Percentiles rank a stretch among this genome's conserved stretches.
Conservation (phyloP, 2,888 invertebrate genomes). For the Linnaemya vulpina region DNA sequence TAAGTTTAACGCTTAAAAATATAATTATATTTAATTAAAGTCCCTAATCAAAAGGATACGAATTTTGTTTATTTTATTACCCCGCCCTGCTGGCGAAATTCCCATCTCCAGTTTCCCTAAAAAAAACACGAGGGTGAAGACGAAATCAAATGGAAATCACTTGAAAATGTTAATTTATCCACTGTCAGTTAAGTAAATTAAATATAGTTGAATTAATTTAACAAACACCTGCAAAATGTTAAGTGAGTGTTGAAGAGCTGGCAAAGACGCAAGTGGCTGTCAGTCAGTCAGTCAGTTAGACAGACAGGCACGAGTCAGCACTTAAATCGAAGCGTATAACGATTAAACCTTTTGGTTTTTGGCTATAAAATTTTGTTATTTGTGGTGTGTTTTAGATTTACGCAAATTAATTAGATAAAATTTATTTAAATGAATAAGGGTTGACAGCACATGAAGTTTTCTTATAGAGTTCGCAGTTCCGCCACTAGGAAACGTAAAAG, state of each 20-base stretch:
- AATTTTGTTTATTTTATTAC: conserved; percentile 43
- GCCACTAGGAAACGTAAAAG: no score
- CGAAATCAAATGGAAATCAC: conserved; percentile 56
- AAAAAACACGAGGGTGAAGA: conserved; percentile 3
- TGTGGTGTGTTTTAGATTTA: neutral
- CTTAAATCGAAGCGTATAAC: conserved; percentile 3
- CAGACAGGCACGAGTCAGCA: conserved; percentile 11
- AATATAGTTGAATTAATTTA: conserved; percentile 58
- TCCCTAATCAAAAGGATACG: conserved; percentile 20
- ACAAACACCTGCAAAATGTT: conserved; percentile 1
- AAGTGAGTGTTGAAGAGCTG: neutral
- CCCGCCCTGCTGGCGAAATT: neutral
- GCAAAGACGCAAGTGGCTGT: neutral
- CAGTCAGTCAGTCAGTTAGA: neutral
- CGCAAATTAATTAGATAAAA: neutral
- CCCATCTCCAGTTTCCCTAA: neutral
- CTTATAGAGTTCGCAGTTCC: neutral
- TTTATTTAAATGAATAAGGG: neutral
- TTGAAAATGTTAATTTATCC: conserved; percentile 63
- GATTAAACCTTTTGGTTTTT: conserved; percentile 40
- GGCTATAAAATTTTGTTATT: conserved; percentile 4
- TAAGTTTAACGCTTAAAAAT: conserved; percentile 2
- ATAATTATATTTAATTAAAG: conserved; percentile 38
- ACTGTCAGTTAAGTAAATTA: conserved; percentile 59
- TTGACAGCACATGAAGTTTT: neutral